Evolutionary conservation across 2,888 invertebrate species (phyloP).

Genomic region (Napeogenes sylphis): DNA sequence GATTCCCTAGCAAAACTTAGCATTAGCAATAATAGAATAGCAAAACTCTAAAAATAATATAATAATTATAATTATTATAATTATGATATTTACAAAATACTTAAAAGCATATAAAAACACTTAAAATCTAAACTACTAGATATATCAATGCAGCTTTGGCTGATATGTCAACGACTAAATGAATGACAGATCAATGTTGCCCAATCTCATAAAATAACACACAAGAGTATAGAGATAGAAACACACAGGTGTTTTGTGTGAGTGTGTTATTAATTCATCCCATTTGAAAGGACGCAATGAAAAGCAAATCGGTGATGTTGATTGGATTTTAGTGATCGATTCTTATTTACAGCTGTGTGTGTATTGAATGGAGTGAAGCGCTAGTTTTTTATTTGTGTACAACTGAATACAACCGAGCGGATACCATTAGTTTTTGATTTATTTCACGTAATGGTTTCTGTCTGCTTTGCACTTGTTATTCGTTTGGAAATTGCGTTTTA

Average conservation of each 20-base stretch:
- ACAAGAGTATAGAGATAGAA: constrained; percentile 53
- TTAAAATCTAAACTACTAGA: too few relatives aligned
- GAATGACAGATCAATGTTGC: constrained; percentile 45
- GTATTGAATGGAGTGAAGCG: constrained; percentile 19
- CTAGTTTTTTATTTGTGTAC: constrained; percentile 18
- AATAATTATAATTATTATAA: too few relatives aligned
- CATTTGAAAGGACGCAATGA: constrained; percentile 49
- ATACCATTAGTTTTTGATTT: constrained; percentile 17
- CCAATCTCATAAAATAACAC: constrained; percentile 69
- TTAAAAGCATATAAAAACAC: too few relatives aligned
- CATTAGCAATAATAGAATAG: too few relatives aligned
- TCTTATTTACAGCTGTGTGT: constrained; percentile 40
- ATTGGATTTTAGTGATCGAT: constrained; percentile 58
- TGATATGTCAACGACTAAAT: background rate
- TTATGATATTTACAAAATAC: too few relatives aligned
- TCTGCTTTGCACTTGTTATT: constrained; percentile 9
- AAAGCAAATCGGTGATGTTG: constrained; percentile 53
- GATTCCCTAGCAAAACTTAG: too few relatives aligned
- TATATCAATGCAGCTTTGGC: background rate
- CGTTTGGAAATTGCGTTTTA: constrained; percentile 1
- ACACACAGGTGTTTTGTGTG: constrained; percentile 52
- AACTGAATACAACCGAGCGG: constrained; percentile 12
- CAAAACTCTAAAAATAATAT: too few relatives aligned
- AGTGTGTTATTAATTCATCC: constrained; percentile 59
- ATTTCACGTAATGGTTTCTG: constrained; percentile 16